Evolutionary conservation across 2,797 vertebrate species (phyloP).

Genomic region (Eulemur coronatus): DNA sequence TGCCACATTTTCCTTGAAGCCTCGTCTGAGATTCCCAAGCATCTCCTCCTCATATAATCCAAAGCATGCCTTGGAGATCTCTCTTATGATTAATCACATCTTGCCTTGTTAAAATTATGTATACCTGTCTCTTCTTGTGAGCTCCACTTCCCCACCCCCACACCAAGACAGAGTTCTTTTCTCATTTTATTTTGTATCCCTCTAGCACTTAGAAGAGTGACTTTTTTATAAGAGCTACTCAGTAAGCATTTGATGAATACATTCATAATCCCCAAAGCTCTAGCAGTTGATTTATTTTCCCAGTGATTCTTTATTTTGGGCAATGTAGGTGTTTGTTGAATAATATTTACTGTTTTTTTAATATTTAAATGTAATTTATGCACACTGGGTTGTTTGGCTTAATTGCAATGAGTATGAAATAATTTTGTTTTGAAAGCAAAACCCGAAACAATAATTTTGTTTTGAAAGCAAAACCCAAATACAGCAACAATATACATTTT

Average conservation of each 20-base stretch:
- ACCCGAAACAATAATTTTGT: background rate
- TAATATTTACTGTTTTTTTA: constrained; percentile 19
- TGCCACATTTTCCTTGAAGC: background rate
- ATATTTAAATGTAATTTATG: constrained; percentile 55
- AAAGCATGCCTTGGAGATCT: background rate
- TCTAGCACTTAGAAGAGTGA: constrained; percentile 21
- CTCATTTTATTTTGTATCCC: constrained; percentile 37
- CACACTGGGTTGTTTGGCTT: constrained; percentile 6
- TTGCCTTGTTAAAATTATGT: constrained; percentile 1
- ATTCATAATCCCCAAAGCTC: constrained; percentile 33
- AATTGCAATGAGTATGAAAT: background rate
- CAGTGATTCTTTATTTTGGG: constrained; percentile 43
- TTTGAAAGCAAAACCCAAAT: constrained; percentile 14
- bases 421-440: constrained; percentile 50
- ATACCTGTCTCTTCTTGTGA: background rate
- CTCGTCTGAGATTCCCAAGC: background rate
- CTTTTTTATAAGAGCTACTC: background rate
- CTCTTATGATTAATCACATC: background rate
- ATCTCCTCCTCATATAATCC: background rate
- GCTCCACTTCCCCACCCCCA: background rate
- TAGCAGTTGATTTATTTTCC: constrained; percentile 46
- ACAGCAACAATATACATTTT: background rate
- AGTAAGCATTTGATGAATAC: constrained; percentile 44
- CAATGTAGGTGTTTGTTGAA: constrained; percentile 3
- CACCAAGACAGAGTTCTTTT: background rate